Conservation (phyloP, 2,888 invertebrate genomes). For the Thyatira batis region DNA sequence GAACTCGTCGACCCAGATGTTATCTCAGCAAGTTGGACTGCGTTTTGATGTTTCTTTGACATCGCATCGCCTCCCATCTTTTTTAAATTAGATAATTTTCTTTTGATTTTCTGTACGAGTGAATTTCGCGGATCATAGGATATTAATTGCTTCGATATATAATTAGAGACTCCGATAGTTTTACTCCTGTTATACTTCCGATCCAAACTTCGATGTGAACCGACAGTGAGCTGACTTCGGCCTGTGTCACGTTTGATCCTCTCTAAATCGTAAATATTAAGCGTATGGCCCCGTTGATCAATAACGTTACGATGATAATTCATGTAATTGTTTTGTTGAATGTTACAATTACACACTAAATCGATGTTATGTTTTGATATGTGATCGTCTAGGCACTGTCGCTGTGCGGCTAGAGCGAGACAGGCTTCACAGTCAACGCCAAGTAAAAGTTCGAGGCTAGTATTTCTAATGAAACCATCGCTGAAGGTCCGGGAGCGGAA, state of each 20-base stretch:
- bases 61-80: constrained; percentile 76
- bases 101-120: constrained; percentile 77
- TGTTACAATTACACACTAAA: constrained; percentile 74
- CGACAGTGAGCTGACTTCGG: constrained; percentile 57
- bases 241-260: constrained; percentile 70
- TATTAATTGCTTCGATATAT: constrained; percentile 77
- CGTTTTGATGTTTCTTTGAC: constrained; percentile 74
- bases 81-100: constrained; percentile 76
- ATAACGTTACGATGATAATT: constrained; percentile 64
- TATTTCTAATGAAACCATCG: constrained; percentile 77
- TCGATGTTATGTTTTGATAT: constrained; percentile 71
- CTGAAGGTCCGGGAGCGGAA: constrained; percentile 78
- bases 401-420: constrained; percentile 69
- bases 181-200: constrained; percentile 74
- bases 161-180: constrained; percentile 74
- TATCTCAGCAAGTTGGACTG: constrained; percentile 76
- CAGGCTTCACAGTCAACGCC: constrained; percentile 80
- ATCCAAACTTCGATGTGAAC: constrained; percentile 75
- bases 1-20: constrained; percentile 72
- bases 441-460: constrained; percentile 74
- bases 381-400: constrained; percentile 67
- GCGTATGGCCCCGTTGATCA: constrained; percentile 67
- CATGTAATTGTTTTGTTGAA: constrained; percentile 71
- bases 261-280: constrained; percentile 74
- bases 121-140: constrained; percentile 76